Evolutionary conservation across 2,113 vertebrate genomes (phyloP), one percentile per base, ranked within the genome.

Genomic region (Oreotrochilus melanogaster): DNA sequence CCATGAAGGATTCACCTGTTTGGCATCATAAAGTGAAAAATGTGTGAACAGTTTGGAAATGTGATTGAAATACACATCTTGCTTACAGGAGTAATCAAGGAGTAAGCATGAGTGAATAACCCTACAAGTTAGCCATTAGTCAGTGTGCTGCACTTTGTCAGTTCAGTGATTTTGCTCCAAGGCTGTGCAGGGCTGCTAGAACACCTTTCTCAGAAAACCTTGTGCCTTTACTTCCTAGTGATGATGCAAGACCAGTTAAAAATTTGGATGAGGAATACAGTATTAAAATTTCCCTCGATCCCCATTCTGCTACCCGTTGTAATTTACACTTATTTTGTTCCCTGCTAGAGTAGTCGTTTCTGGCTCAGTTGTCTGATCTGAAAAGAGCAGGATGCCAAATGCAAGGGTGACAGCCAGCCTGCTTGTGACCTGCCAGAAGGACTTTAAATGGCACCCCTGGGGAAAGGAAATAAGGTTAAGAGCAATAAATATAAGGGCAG

Each of bases 301-400:
- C 24, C 23, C 2, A 0, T 33, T 28, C 37, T 28, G 2, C 31
- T 79, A 37, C 54, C 35, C 22, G 70, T 67, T 39, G 43, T 80
- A 27, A 56, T 45, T 72, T 72, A 22, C 50, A 5, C 31, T 30
- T 6, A 14, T 18, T 54, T 7, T 35, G 4, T 21, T 79, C 28
- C 3, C 31, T 53, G 2, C 31, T 62, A 2, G 17, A 51, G 23
- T 10, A 15, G 48, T 28, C 9, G 3, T 75, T 94, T 78, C 45
- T 65, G 64, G 8, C 58, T 80, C 6, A 2, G 1, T 51, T 65
- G 35, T 48, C 69, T 69, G 1, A 43, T 61, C 21, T 64, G 39
- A 42, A 35, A 48, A 56, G 50, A 47, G 7, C 0, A 1, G 22
- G 56, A 6, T 61, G 28, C 37, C 30, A 9, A 2, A 0, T 25